Percentiles rank a stretch among this genome's conserved stretches.
Evolutionary conservation across 1,140 invertebrate genomes (phyloP).

Genomic region (Pantala flavescens): DNA sequence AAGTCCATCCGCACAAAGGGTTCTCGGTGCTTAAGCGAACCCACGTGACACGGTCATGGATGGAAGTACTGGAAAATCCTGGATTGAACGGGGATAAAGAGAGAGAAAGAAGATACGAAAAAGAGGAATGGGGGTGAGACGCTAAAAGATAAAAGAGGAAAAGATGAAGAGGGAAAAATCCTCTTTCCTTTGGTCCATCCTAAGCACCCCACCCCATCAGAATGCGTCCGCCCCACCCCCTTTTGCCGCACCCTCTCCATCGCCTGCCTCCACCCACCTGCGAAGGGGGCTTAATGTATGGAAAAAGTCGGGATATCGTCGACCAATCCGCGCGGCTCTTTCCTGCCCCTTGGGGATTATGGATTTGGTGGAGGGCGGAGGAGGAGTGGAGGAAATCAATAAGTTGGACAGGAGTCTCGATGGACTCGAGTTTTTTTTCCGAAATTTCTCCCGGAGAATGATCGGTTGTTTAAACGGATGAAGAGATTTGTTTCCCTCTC

Average conservation of each 20-base stretch:
- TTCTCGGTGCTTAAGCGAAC: too few species aligned
- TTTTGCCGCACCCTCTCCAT: not conserved
- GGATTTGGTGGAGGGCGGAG: not conserved
- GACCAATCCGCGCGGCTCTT: constrained; percentile 1
- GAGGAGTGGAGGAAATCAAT: not conserved
- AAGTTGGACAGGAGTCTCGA: not conserved
- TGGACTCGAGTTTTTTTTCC: not conserved
- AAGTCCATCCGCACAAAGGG: too few species aligned
- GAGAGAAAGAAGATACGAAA: too few species aligned
- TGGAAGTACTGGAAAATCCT: too few species aligned
- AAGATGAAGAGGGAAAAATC: too few species aligned
- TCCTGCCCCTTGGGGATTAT: not conserved
- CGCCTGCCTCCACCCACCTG: not conserved
- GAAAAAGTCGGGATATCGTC: constrained; percentile 4
- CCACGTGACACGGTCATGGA: too few species aligned
- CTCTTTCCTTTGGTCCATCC: too few species aligned
- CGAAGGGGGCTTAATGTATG: not conserved
- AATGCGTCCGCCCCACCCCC: not conserved
- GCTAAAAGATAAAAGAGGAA: too few species aligned
- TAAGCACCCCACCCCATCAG: not conserved
- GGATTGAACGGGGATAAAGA: too few species aligned
- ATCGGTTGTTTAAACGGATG: not conserved
- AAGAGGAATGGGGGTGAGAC: too few species aligned
- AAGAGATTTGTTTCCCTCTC: too few species aligned
- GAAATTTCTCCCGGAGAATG: not conserved